Conservation (phyloP, 1,140 invertebrate species). For the Drosophila teissieri region DNA sequence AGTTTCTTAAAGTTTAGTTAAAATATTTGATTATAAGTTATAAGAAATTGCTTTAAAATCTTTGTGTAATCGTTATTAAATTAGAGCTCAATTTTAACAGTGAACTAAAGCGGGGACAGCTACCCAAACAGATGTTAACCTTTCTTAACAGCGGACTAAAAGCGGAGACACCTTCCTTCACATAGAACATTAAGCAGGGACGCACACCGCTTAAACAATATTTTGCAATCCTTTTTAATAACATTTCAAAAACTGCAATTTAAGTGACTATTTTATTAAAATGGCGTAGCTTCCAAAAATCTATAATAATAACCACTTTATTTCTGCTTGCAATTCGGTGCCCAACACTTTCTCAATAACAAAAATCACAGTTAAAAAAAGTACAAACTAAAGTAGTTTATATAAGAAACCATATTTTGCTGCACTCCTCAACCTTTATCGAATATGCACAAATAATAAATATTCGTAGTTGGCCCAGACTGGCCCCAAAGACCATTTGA, state of each 20-base stretch:
- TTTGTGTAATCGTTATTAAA: no score
- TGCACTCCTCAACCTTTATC: conserved; percentile 2
- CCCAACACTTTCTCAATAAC: no score
- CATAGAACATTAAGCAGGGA: background rate
- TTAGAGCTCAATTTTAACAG: background rate
- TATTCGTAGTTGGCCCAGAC: conserved; percentile 21
- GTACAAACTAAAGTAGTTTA: no score
- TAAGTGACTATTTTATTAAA: no score
- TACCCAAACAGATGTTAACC: background rate
- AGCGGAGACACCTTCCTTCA: background rate
- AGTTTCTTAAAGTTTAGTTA: no score
- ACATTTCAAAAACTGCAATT: no score
- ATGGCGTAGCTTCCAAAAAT: no score
- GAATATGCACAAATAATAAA: conserved; percentile 36
- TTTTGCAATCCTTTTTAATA: background rate
- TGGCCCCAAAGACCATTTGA: conserved; percentile 51
- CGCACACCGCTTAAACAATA: background rate
- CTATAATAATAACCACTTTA: no score
- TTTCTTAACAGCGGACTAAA: background rate
- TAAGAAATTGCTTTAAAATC: no score
- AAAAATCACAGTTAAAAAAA: no score
- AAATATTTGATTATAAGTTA: no score
- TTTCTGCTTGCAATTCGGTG: no score
- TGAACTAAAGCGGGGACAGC: background rate
- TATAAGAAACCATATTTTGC: background rate